Base-by-base conservation (phyloP, 92 coral and sea anemone species). In the Galaxea fascicularis region DNA sequence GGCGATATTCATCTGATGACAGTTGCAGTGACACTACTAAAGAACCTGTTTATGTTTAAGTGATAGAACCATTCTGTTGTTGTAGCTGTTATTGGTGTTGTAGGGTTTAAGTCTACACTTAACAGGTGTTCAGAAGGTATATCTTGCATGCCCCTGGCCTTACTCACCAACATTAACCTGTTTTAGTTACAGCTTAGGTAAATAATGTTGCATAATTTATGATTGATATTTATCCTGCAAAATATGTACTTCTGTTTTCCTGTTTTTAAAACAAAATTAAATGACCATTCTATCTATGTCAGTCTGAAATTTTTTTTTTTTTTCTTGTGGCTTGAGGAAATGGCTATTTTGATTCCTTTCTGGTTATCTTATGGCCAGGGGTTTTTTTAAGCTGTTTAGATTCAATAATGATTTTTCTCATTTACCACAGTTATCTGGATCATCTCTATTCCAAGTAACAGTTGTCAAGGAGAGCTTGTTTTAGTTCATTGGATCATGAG, bases 41-140 rank as follows among this genome's bases (percentile, higher is more conserved):
- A 65, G 99, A 89, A 11, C 98, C 99, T 30, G 99, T 97, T 35
- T 97, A 94, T 86, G 99, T 97, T 4, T 96, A 88, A 75, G 25
- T 18, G 14, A 31, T 12, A 17, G 35, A n/a, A 15, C 69, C 46
- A 20, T 15, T 65, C 10, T 27, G 8, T 44, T 65, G 18, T 41
- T 35, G 14, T 31, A 26, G 8, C 20, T 27, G 28, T 57, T 20
- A 31, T 44, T 76, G 28, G 41, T 7, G 12, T 13, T 26, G 73
- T 41, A 7, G 21, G 31, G 20, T 8, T 5, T 41, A 44, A 67
- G 28, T 24, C 1, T 49, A 35, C 41, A 35, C 6, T 35, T 2
- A 35, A 35, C 41, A 35, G 41, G 41, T 35, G 6, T 35, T 35
- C 41, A 35, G 41, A 35, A 35, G 6, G 3, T 35, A 6, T 35